Percentiles rank a stretch among this genome's conserved stretches.
Conservation (phyloP, 1,140 invertebrate genomes). For the Lepeophtheirus salmonis region DNA sequence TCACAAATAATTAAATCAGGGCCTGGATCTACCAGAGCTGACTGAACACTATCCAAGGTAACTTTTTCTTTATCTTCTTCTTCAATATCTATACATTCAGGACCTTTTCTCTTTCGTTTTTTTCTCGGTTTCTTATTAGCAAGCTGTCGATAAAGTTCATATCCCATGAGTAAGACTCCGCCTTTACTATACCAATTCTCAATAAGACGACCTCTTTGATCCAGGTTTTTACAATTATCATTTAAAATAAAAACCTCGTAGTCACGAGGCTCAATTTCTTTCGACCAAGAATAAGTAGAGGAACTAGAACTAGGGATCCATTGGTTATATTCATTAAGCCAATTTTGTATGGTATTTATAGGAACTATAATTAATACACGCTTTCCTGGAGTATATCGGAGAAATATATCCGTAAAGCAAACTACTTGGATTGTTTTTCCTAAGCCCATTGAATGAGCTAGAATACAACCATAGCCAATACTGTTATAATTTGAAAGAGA, state of each 20-base stretch:
- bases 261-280: conserved; percentile 39
- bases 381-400: conserved; percentile 21
- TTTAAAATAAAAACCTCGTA: conserved; percentile 79
- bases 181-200: conserved; percentile 33
- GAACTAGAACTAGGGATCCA: conserved; percentile 47
- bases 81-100: conserved; percentile 32
- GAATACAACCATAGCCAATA: conserved; percentile 83
- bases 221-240: conserved; percentile 78
- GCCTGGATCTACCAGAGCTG: conserved; percentile 67
- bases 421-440: conserved; percentile 97
- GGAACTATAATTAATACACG: conserved; percentile 87
- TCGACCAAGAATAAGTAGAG: neutral
- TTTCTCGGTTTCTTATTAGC: conserved; percentile 42
- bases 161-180: conserved; percentile 88
- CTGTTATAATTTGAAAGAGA: conserved; percentile 69
- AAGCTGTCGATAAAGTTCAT: conserved; percentile 79
- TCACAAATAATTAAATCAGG: conserved; percentile 88
- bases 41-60: conserved; percentile 61
- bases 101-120: conserved; percentile 33
- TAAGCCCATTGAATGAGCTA: conserved; percentile 96
- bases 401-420: conserved; percentile 61
- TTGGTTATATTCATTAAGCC: conserved; percentile 91
- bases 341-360: conserved; percentile 97
- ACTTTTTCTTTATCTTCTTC: conserved; percentile 59
- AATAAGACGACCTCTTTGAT: conserved; percentile 42